Percentiles rank a stretch among this genome's conserved stretches.
Evolutionary conservation across 2,113 vertebrate genomes (phyloP).

Genomic region (human): GRCh38 chr5:127622501-127623000

Average conservation of each 20-base stretch:
- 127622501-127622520: conserved; percentile 2
- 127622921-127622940: background rate
- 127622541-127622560: background rate
- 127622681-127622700: background rate
- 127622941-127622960: background rate
- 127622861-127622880: background rate
- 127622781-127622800: background rate
- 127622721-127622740: background rate
- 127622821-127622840: background rate
- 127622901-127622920: background rate
- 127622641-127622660: background rate
- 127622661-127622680: background rate
- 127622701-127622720: background rate
- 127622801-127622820: background rate
- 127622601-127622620: background rate
- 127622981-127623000: background rate
- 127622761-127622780: background rate
- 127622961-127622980: background rate
- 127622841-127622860: background rate
- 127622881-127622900: background rate
- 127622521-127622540: background rate
- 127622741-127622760: background rate
- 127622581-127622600: background rate
- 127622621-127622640: background rate
- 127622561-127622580: background rate